Conservation (phyloP, 92 coral and sea anemone species). For the Porites lobata region DNA sequence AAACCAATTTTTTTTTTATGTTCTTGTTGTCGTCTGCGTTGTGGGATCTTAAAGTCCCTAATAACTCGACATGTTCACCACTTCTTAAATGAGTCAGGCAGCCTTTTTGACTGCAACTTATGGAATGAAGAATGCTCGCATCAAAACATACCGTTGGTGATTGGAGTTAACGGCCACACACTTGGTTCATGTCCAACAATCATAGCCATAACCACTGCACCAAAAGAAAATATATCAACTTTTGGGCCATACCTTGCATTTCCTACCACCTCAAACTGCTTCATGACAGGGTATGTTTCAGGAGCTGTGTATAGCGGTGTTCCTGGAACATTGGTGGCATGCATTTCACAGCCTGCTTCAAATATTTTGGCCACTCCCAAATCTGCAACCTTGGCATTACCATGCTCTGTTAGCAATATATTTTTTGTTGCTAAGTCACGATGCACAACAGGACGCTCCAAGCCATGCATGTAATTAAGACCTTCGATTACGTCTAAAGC, state of each 20-base stretch:
- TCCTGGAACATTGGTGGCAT: constrained; percentile 81
- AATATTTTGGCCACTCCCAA: constrained; percentile 84
- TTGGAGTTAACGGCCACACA: constrained; percentile 72
- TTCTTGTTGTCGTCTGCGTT: no score
- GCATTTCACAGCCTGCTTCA: constrained; percentile 72
- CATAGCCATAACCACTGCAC: constrained; percentile 76
- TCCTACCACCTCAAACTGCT: constrained; percentile 25
- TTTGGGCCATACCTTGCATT: constrained; percentile 76
- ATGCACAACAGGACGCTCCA: constrained; percentile 72
- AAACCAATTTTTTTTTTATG: no score
- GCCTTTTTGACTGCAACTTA: no score
- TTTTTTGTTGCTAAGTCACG: constrained; percentile 88
- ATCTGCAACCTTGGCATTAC: constrained; percentile 85
- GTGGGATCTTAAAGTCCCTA: no score
- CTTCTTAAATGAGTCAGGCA: no score
- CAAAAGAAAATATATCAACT: constrained; percentile 88
- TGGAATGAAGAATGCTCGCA: no score
- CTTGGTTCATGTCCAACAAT: constrained; percentile 84
- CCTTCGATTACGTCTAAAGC: constrained; percentile 77
- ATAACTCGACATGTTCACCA: no score
- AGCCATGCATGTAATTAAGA: constrained; percentile 75
- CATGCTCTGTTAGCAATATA: constrained; percentile 64
- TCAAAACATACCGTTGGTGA: constrained; percentile 41
- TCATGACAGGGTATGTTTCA: constrained; percentile 73
- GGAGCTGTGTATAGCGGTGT: constrained; percentile 91